Base-by-base conservation (phyloP, 2,888 invertebrate genomes). In the Pyralis farinalis region DNA sequence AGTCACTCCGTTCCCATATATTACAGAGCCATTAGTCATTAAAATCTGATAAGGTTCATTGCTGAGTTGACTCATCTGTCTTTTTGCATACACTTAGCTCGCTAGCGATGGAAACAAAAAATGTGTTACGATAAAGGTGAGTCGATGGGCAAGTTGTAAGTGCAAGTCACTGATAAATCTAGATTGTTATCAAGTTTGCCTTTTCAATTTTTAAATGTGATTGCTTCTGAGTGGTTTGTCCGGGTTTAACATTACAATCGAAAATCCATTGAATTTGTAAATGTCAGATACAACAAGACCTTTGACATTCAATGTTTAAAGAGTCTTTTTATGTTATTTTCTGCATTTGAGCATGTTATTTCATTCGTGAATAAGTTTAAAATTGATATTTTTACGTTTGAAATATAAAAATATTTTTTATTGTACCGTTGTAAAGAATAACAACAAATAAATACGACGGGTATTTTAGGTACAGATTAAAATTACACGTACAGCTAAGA, bases 41-140 rank as follows among this genome's bases (percentile, higher is more conserved):
- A 56, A 46, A 39, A 75, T 74, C 74, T 57, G 78, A 78, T 79
- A 75, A 68, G 51, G 42, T 58, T 58, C 63, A 60, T 56, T 63
- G 60, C 53, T 47, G 40, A 40, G 62, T 66, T 71, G 72, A 70
- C 49, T 74, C 74, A 76, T 67, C 59, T 47, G 59, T 60, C 64
- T 70, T 75, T 78, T 76, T 72, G 72, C 75, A 70, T 71, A 58
- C 59, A 49, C 54, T 63, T 56, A 58, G 48, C 44, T 11, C 43
- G 46, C 56, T 58, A 59, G 63, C 50, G 55, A 59, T 62, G 53
- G 42, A 42, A 40, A 42, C 27, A 44, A 44, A 42, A 45, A 25
- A 32, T 22, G 29, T 11, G 29, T 42, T 30, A 29, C 32, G 51
- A 51, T 55, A 54, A 49, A 60, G 58, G 56, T 55, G 47, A 44